Conservation (phyloP, 2,113 vertebrate genomes). For the Ammospiza nelsoni region DNA sequence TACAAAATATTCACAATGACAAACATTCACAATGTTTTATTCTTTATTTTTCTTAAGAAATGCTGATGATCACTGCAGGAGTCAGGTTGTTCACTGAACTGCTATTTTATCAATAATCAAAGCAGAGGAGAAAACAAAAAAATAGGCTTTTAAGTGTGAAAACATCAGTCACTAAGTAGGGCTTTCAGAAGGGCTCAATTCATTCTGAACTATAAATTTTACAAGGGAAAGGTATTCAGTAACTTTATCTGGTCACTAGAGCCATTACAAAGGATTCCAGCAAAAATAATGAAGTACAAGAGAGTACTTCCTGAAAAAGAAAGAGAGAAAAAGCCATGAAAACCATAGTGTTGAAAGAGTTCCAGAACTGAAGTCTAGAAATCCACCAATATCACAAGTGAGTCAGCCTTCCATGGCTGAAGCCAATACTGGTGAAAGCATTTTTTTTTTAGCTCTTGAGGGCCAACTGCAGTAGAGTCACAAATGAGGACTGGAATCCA, state of each 20-base stretch:
- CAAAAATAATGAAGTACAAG: not conserved
- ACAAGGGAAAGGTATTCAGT: not conserved
- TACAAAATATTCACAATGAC: not conserved
- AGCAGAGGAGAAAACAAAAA: not conserved
- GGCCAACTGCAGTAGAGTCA: not conserved
- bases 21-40: not conserved
- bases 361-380: not conserved
- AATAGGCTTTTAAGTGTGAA: not conserved
- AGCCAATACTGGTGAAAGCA: not conserved
- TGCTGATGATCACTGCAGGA: not conserved
- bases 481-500: not conserved
- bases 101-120: not conserved
- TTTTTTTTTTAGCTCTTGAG: not conserved
- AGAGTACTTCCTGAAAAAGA: not conserved
- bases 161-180: not conserved
- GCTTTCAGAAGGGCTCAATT: not conserved
- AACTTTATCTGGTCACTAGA: not conserved
- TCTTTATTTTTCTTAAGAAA: not conserved
- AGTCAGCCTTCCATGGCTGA: not conserved
- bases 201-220: not conserved
- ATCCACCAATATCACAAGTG: not conserved
- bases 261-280: not conserved
- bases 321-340: not conserved
- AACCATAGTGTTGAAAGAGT: not conserved
- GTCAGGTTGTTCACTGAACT: not conserved